Conservation (phyloP, 2,888 invertebrate species). For the Bombylius major region DNA sequence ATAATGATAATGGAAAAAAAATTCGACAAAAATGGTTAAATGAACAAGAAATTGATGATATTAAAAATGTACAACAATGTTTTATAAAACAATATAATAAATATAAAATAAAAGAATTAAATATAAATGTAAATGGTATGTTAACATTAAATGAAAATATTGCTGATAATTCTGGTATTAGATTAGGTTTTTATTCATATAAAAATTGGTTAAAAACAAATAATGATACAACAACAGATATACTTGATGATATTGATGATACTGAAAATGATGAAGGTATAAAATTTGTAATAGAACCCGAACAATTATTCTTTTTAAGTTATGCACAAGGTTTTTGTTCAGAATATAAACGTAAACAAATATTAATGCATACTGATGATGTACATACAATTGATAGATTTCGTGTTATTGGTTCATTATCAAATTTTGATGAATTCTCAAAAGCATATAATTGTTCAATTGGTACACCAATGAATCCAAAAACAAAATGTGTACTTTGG, state of each 20-base stretch:
- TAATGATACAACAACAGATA: background rate
- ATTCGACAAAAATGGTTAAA: background rate
- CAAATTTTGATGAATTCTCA: slow-evolving; percentile 4
- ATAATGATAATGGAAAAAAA: slow-evolving; percentile 49
- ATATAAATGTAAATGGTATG: background rate
- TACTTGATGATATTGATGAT: background rate
- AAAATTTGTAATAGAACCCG: background rate
- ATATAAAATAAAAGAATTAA: background rate
- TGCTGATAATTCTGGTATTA: slow-evolving; percentile 11
- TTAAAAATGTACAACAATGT: background rate
- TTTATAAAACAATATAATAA: slow-evolving; percentile 1
- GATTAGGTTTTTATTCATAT: slow-evolving; percentile 7
- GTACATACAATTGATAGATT: background rate
- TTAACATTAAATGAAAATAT: slow-evolving; percentile 10
- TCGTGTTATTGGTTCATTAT: slow-evolving; percentile 3
- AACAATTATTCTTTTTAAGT: background rate
- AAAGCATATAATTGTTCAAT: slow-evolving; percentile 2
- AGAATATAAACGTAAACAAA: background rate
- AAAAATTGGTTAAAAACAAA: background rate
- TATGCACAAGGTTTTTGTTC: background rate
- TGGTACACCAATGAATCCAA: slow-evolving; percentile 2
- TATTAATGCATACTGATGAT: background rate
- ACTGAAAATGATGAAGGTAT: background rate
- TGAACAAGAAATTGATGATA: background rate
- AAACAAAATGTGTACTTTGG: slow-evolving; percentile 2